Evolutionary conservation across 92 coral and sea anemone species (phyloP).

Genomic region (Muricea muricata): DNA sequence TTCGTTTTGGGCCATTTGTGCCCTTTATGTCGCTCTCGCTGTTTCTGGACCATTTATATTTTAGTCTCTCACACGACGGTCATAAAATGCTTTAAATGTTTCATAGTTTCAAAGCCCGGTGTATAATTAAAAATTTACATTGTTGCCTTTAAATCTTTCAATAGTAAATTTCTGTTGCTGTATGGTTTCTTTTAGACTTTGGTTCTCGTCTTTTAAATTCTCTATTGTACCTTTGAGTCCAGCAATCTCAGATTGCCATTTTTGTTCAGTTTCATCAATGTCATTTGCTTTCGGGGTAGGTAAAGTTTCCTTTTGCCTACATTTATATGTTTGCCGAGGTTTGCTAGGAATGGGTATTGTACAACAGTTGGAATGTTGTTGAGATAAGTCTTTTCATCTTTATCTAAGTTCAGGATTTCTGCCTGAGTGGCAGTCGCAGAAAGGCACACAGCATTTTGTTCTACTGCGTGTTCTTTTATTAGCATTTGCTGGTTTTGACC

Average conservation of each 20-base stretch:
- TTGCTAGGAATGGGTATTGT: slow-evolving; percentile 29
- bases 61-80: slow-evolving; percentile 20
- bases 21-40: background rate
- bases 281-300: background rate
- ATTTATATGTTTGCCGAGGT: background rate
- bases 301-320: background rate
- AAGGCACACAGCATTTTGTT: background rate
- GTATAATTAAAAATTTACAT: slow-evolving; percentile 12
- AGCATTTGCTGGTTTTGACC: background rate
- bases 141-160: background rate
- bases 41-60: slow-evolving; percentile 21
- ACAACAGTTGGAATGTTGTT: slow-evolving; percentile 31
- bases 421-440: background rate
- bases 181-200: background rate
- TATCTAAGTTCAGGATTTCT: slow-evolving; percentile 7
- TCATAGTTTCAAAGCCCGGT: slow-evolving; percentile 27
- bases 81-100: slow-evolving; percentile 27
- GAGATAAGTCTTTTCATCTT: background rate
- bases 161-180: background rate
- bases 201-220: background rate
- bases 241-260: background rate
- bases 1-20: slow-evolving; percentile 6
- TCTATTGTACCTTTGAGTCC: background rate
- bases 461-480: background rate
- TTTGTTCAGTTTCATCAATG: background rate